phyloP scores from a whole-genome alignment of 1,140 invertebrate species.

The Eumaeus atala region DNA sequence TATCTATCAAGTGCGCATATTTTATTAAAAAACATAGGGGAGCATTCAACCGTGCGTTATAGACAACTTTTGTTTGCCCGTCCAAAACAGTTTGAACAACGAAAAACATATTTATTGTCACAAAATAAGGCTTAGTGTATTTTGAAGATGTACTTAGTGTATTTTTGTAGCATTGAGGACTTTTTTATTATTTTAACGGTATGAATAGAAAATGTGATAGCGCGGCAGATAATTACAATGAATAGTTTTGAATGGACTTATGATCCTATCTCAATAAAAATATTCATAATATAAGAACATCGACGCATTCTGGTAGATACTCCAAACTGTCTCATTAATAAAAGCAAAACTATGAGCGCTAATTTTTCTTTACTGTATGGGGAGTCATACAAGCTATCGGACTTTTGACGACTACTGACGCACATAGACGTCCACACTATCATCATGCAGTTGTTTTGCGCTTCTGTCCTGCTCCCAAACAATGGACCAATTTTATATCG shows the following conservation, averaged over 20 bases:
- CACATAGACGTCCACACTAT: too few relatives aligned
- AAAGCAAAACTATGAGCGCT: too few relatives aligned
- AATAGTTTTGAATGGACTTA: slow-evolving; percentile 16
- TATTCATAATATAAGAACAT: too few relatives aligned
- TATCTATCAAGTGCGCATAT: slow-evolving; percentile 62
- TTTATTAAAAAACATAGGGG: slow-evolving; percentile 65
- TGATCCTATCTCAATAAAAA: slow-evolving; percentile 23
- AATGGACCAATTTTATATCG: too few relatives aligned
- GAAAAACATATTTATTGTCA: slow-evolving; percentile 1
- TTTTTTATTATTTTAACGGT: slow-evolving; percentile 47
- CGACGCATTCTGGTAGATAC: too few relatives aligned
- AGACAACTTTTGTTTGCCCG: slow-evolving; percentile 13
- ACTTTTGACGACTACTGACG: too few relatives aligned
- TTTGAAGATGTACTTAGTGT: slow-evolving; percentile 11
- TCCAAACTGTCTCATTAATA: too few relatives aligned
- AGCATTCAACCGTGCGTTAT: slow-evolving; percentile 26
- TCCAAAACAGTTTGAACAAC: slow-evolving; percentile 10
- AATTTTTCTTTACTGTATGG: too few relatives aligned
- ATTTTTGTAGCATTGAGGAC: slow-evolving; percentile 14
- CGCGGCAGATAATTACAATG: slow-evolving; percentile 31
- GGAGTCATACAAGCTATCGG: too few relatives aligned
- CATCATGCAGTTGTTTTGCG: too few relatives aligned
- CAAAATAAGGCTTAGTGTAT: slow-evolving; percentile 17
- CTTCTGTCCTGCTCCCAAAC: too few relatives aligned
- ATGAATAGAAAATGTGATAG: slow-evolving; percentile 35